phyloP scores from a whole-genome alignment of 2,797 vertebrate genomes.

The Amphiprion clarkii region DNA sequence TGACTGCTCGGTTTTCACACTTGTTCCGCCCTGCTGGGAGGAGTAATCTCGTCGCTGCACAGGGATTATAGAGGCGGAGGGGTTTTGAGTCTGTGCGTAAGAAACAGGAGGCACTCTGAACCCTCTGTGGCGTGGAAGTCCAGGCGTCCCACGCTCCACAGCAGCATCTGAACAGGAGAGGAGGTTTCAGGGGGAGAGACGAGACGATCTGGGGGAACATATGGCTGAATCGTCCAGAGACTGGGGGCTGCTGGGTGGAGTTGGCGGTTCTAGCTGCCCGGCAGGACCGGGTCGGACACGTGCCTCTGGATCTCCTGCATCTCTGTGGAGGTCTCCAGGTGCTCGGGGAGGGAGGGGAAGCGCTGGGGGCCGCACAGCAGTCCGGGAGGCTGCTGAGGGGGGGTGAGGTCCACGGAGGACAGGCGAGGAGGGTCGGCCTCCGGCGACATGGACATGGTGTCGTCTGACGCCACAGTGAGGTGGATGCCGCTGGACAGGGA shows the following conservation, averaged over 20 bases:
- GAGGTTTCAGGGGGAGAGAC: slow-evolving; percentile 1
- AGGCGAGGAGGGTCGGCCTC: slow-evolving; percentile 74
- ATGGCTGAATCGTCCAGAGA: slow-evolving; percentile 32
- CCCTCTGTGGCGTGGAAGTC: slow-evolving; percentile 32
- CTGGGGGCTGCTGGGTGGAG: slow-evolving; percentile 1
- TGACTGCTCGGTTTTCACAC: slow-evolving; percentile 5
- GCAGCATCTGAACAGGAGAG: slow-evolving; percentile 62
- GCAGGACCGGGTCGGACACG: slow-evolving; percentile 90
- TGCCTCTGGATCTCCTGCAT: slow-evolving; percentile 91
- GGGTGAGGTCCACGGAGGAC: slow-evolving; percentile 26
- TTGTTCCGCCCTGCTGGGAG: slow-evolving; percentile 7
- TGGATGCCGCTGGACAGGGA: slow-evolving; percentile 86
- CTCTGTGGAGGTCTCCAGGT: slow-evolving; percentile 85
- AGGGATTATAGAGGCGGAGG: slow-evolving; percentile 27
- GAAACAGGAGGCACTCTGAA: slow-evolving; percentile 55
- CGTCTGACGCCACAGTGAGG: slow-evolving; percentile 79
- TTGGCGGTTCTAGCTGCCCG: slow-evolving; percentile 86
- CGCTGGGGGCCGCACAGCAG: slow-evolving; percentile 83
- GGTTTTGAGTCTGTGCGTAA: slow-evolving; percentile 28
- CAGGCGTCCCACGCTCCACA: slow-evolving; percentile 14
- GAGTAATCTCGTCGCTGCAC: slow-evolving; percentile 56
- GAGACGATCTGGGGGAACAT: slow-evolving; percentile 11
- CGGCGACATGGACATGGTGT: slow-evolving; percentile 79
- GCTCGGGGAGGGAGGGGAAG: slow-evolving; percentile 94
- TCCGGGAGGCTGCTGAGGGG: slow-evolving; percentile 69